These are phyloP conservation scores for Eospalax fontanierii DNA, from an alignment of 2,797 vertebrate genomes.

Conservation along the genomic window DNA sequence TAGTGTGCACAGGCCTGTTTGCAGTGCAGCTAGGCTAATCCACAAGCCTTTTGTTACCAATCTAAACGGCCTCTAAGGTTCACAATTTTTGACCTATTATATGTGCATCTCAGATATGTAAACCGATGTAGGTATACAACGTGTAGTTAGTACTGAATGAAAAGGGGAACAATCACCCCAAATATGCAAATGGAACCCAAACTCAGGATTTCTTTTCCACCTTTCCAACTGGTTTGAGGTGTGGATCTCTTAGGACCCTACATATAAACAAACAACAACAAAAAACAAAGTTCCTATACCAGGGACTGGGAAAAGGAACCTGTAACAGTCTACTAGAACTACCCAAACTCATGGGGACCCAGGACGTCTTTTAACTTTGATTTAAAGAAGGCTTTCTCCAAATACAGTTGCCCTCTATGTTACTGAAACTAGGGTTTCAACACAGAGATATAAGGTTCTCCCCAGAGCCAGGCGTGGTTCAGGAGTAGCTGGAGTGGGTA, in stretches of 20 bases:
- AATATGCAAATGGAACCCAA: background rate
- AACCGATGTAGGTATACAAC: background rate
- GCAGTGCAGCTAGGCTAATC: background rate
- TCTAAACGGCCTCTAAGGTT: background rate
- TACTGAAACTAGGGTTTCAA: background rate
- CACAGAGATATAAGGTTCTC: background rate
- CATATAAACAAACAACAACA: background rate
- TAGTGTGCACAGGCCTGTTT: background rate
- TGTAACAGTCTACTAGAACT: background rate
- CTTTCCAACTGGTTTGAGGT: background rate
- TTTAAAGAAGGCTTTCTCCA: background rate
- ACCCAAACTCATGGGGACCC: background rate
- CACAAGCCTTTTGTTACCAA: background rate
- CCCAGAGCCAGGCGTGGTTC: background rate
- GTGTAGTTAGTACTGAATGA: background rate
- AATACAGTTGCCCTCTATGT: background rate
- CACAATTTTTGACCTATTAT: background rate
- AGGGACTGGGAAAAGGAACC: background rate
- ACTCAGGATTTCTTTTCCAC: background rate
- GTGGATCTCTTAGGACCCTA: background rate
- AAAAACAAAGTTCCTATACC: background rate
- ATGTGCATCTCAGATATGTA: background rate
- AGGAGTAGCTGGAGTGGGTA: background rate
- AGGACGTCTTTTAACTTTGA: background rate
- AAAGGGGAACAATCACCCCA: background rate